Conservation (phyloP, 1,140 invertebrate genomes). For the Euwallacea similis region DNA sequence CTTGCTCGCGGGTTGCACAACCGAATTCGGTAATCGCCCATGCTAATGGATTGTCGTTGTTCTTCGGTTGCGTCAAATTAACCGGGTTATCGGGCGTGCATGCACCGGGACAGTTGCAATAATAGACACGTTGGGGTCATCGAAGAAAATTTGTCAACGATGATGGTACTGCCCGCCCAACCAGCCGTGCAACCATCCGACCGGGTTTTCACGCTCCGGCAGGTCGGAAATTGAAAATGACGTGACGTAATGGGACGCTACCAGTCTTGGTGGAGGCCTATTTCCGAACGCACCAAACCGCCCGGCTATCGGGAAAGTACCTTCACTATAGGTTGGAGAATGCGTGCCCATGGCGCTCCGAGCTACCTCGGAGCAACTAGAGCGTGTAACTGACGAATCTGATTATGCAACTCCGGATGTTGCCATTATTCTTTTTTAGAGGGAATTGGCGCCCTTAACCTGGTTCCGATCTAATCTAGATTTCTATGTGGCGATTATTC, state of each 20-base stretch:
- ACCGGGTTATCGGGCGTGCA: conserved; percentile 24
- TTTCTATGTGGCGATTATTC: no score
- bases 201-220: conserved; percentile 30
- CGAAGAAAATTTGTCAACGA: conserved; percentile 25
- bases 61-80: conserved; percentile 23
- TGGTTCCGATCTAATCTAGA: no score
- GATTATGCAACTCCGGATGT: conserved; percentile 27
- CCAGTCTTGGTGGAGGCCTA: conserved; percentile 5
- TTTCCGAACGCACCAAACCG: neutral
- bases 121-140: neutral
- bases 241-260: conserved; percentile 23
- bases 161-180: conserved; percentile 20
- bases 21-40: conserved; percentile 9
- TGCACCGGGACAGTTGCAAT: neutral
- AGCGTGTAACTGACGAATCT: conserved; percentile 28
- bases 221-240: conserved; percentile 32
- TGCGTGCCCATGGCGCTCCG: conserved; percentile 19
- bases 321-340: neutral
- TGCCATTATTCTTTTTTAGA: no score
- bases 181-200: conserved; percentile 24
- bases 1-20: neutral
- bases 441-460: no score
- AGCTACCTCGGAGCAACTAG: conserved; percentile 16
- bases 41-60: conserved; percentile 21
- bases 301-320: neutral